Evolutionary conservation across 1,140 invertebrate species (phyloP).

Genomic region (Plectrocnemia conspersa): DNA sequence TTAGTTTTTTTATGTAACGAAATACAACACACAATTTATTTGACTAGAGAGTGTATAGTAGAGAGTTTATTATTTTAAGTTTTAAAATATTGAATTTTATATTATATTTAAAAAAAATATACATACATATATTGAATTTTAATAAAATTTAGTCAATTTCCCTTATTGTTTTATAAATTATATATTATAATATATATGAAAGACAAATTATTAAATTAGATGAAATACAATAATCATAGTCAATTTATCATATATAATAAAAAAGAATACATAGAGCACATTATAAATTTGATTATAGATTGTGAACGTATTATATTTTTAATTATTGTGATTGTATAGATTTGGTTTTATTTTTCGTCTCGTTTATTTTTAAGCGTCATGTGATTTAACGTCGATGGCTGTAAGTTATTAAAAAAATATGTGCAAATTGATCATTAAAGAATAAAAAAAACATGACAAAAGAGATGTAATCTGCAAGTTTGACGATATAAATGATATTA

Average conservation of each 20-base stretch:
- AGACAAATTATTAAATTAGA: slow-evolving; percentile 23
- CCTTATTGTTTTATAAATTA: slow-evolving; percentile 34
- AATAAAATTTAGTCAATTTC: slow-evolving; percentile 36
- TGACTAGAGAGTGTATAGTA: too few species aligned
- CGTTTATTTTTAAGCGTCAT: slow-evolving; percentile 6
- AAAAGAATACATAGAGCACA: slow-evolving; percentile 26
- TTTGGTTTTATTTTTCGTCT: not conserved
- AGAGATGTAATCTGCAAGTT: slow-evolving; percentile 7
- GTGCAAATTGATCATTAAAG: too few species aligned
- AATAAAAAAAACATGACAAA: too few species aligned
- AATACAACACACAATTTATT: too few species aligned
- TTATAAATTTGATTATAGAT: slow-evolving; percentile 35
- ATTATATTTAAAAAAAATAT: too few species aligned
- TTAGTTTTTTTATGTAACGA: too few species aligned
- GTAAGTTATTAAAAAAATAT: too few species aligned
- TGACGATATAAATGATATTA: slow-evolving; percentile 10
- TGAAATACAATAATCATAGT: slow-evolving; percentile 34
- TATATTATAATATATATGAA: slow-evolving; percentile 19
- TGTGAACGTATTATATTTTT: slow-evolving; percentile 29
- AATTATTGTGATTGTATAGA: slow-evolving; percentile 16
- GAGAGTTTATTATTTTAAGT: too few species aligned
- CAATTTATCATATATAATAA: slow-evolving; percentile 31
- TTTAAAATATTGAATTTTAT: not conserved
- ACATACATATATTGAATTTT: too few species aligned
- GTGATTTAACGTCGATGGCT: not conserved